Conservation (phyloP, 1,140 invertebrate genomes). For the Stegodyphus mimosarum region DNA sequence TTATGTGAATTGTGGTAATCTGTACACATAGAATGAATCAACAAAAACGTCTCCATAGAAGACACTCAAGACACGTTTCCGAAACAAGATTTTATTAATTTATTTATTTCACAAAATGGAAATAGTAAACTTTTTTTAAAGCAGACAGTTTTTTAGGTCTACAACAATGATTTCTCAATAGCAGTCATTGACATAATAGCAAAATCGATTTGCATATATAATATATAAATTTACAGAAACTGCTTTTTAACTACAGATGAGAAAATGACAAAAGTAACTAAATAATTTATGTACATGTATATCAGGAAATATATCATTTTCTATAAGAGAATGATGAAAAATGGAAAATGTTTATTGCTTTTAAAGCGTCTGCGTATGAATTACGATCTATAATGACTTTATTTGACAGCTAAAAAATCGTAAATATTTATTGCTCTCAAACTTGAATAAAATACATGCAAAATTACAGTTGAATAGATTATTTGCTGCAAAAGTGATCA, state of each 20-base stretch:
- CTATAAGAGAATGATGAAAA: too few relatives aligned
- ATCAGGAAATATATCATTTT: not conserved
- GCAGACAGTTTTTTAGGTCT: not conserved
- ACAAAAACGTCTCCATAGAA: too few relatives aligned
- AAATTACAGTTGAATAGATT: too few relatives aligned
- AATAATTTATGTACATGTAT: conserved; percentile 39
- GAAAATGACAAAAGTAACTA: conserved; percentile 25
- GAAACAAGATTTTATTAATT: conserved; percentile 48
- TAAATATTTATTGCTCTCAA: too few relatives aligned
- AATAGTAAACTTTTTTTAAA: conserved; percentile 9
- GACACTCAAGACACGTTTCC: not conserved
- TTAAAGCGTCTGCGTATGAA: too few relatives aligned
- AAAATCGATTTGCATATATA: conserved; percentile 35
- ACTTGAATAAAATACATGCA: too few relatives aligned
- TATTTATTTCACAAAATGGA: conserved; percentile 4
- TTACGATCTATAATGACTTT: too few relatives aligned
- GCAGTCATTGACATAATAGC: conserved; percentile 17
- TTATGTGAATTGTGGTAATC: too few relatives aligned
- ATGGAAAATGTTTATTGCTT: too few relatives aligned
- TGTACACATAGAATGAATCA: too few relatives aligned
- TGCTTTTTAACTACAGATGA: conserved; percentile 24
- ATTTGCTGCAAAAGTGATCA: too few relatives aligned
- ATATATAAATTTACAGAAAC: conserved; percentile 32
- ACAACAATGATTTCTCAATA: conserved; percentile 10
- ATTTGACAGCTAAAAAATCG: too few relatives aligned